These are phyloP conservation scores for Machimus rusticus DNA, from an alignment of 2,888 invertebrate species.

Conservation along the genomic window DNA sequence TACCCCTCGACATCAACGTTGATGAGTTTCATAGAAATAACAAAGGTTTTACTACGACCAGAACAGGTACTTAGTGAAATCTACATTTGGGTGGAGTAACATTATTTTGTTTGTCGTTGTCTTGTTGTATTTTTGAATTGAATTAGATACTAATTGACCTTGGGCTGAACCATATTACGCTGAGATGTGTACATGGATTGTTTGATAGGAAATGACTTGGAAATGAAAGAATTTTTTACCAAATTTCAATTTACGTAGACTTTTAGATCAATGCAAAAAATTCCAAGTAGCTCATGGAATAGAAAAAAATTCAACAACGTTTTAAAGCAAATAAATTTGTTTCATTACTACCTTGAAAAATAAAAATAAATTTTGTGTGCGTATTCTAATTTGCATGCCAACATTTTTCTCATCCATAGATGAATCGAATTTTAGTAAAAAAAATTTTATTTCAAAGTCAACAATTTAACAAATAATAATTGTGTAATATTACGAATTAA, in stretches of 20 bases:
- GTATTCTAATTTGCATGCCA: too few species aligned
- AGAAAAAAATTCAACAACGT: too few species aligned
- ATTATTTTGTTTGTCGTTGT: background rate
- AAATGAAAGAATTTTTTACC: background rate
- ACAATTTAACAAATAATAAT: background rate
- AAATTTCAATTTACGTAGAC: background rate
- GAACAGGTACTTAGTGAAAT: conserved; percentile 47
- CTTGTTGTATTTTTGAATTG: background rate
- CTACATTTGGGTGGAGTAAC: background rate
- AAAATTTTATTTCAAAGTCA: background rate
- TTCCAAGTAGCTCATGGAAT: too few species aligned
- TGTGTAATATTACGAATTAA: background rate
- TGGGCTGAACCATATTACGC: background rate
- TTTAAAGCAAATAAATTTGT: too few species aligned
- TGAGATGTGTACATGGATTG: background rate
- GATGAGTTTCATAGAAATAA: conserved; percentile 60
- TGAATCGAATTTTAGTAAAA: background rate
- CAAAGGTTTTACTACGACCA: conserved; percentile 43
- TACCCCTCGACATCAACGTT: conserved; percentile 61
- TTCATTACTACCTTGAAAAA: too few species aligned
- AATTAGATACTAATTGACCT: background rate
- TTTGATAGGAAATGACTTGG: background rate
- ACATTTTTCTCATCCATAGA: too few species aligned
- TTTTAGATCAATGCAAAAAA: too few species aligned
- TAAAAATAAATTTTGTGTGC: too few species aligned